Evolutionary conservation across 2,797 vertebrate genomes (phyloP).

Genomic region (Staurois parvus): DNA sequence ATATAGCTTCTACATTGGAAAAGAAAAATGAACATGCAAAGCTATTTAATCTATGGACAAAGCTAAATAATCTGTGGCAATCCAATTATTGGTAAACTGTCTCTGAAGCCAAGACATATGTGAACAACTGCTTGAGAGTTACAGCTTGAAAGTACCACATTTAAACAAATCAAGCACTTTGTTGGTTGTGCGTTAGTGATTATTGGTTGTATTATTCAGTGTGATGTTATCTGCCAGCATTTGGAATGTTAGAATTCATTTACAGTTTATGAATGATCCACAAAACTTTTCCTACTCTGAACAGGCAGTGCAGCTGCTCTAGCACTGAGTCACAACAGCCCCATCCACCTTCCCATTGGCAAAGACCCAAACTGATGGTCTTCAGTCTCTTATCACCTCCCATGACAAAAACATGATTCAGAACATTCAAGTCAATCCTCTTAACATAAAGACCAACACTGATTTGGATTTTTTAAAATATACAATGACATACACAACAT

Average conservation of each 20-base stretch:
- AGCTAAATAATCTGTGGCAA: background rate
- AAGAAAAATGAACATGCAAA: background rate
- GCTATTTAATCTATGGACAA: background rate
- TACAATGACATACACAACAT: constrained; percentile 79
- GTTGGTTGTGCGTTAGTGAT: background rate
- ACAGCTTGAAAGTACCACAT: background rate
- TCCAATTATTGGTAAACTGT: background rate
- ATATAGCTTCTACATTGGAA: background rate
- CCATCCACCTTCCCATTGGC: background rate
- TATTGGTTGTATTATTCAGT: background rate
- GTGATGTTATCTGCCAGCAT: constrained; percentile 2
- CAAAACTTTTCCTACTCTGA: background rate
- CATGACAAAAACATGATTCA: background rate
- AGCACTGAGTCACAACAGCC: background rate
- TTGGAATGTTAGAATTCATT: constrained; percentile 5
- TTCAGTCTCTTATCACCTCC: background rate
- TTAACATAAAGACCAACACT: constrained; percentile 74
- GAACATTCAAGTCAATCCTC: constrained; percentile 67
- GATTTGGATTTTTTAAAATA: constrained; percentile 69
- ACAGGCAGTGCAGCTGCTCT: background rate
- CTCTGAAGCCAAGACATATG: background rate
- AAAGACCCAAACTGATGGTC: constrained; percentile 4
- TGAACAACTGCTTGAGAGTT: background rate
- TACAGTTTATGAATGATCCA: background rate
- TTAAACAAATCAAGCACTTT: background rate